Percentiles rank a stretch among this genome's conserved stretches.
Evolutionary conservation across 2,797 vertebrate species (phyloP).

Genomic region (Muscicapa striata): DNA sequence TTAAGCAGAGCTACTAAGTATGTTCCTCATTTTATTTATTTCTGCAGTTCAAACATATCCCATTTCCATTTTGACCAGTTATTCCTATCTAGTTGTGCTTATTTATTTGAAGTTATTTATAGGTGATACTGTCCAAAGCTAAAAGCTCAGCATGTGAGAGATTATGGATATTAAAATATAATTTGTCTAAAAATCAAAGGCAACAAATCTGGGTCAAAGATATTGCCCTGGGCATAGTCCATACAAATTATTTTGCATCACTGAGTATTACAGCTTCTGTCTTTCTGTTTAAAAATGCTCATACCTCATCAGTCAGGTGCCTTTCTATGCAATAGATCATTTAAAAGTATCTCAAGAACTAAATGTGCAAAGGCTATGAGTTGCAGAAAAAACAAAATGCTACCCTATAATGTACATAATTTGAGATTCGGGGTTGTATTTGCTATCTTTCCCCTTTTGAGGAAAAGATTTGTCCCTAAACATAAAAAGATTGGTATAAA

Average conservation of each 20-base stretch:
- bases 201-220: conserved; percentile 52
- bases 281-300: not conserved
- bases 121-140: conserved; percentile 3
- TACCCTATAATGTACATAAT: not conserved
- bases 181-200: conserved; percentile 40
- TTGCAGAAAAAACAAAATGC: not conserved
- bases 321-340: not conserved
- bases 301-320: not conserved
- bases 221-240: conserved; percentile 29
- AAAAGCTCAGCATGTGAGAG: not conserved
- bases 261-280: not conserved
- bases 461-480: not conserved
- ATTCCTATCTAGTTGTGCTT: not conserved
- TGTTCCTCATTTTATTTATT: not conserved
- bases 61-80: conserved; percentile 13
- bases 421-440: not conserved
- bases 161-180: conserved; percentile 30
- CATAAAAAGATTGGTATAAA: not conserved
- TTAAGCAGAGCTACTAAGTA: not conserved
- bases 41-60: not conserved
- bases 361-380: not conserved
- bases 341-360: not conserved
- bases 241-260: conserved; percentile 33
- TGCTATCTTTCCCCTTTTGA: not conserved
- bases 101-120: conserved; percentile 34